Percentiles rank a stretch among this genome's conserved stretches.
Evolutionary conservation across 2,113 vertebrate genomes (phyloP).

Genomic region (Falco punctatus): DNA sequence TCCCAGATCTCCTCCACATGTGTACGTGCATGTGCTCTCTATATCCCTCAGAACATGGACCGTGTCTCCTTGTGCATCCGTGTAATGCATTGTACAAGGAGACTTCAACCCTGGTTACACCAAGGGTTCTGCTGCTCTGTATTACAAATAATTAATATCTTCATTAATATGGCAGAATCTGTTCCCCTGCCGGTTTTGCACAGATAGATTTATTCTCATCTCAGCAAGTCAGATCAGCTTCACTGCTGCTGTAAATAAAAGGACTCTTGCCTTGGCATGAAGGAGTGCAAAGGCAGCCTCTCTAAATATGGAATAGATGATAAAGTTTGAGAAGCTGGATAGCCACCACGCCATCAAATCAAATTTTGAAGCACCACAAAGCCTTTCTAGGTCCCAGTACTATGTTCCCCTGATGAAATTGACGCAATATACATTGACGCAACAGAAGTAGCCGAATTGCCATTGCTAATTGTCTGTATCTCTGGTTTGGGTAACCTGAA

Average conservation of each 20-base stretch:
- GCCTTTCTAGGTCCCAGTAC: neutral
- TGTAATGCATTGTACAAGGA: neutral
- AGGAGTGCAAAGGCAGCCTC: neutral
- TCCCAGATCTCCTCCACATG: neutral
- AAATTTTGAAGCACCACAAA: neutral
- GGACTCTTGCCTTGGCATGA: neutral
- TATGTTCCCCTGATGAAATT: neutral
- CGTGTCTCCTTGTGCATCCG: rapidly evolving
- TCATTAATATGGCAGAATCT: neutral
- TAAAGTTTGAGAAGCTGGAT: neutral
- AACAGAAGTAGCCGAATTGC: rapidly evolving
- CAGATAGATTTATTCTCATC: neutral
- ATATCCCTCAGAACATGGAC: neutral
- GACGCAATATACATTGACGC: rapidly evolving
- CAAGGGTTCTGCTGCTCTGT: neutral
- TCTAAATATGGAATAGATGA: neutral
- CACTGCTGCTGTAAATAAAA: neutral
- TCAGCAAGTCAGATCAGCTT: neutral
- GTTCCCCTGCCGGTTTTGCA: neutral
- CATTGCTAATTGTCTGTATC: neutral
- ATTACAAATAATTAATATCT: neutral
- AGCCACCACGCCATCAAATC: neutral
- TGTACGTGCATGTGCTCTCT: neutral
- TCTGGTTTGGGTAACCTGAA: neutral
- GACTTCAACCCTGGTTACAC: neutral